Evolutionary conservation across 2,797 vertebrate genomes (phyloP), one percentile per base, ranked within the genome.

Genomic region (Takifugu rubripes): DNA sequence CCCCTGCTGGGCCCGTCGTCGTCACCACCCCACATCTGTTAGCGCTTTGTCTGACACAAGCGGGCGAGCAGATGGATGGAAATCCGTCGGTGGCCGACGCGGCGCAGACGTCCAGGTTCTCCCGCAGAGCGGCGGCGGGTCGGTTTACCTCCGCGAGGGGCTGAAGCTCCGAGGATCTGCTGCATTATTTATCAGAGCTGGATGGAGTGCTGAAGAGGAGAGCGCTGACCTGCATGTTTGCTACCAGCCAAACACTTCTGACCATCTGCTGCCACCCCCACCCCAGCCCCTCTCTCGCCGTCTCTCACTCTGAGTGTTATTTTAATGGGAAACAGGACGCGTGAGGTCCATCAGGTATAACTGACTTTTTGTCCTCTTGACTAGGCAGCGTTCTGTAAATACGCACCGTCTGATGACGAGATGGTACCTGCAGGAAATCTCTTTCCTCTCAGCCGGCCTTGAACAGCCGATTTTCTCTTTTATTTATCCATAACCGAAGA

Each of bases 211-310:
- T 12, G 75, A 77, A 72, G 58, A 84, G 72, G 77, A 77, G 48
- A 75, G 79, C 49, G 51, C 77, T 79, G 86, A 86, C 86, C 84
- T 66, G 81, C 77, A 73, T 85, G 83, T 88, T 86, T 83, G 67
- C 77, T 79, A 85, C 71, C 70, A 83, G 80, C 78, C 86, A 84
- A 89, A 81, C 85, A 81, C 73, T 72, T 68, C 74, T 78, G 85
- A 81, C 89, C 90, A 90, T 91, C 90, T 91, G 90, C 85, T 83
- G 61, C 72, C 74, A 25, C 36, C 29, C 33, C 33, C 33, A 14
- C 12, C 36, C 66, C 58, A 49, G 47, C 29, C 45, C 52, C 29
- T 6, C 26, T 25, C 55, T 63, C 51, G 53, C 40, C 47, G 21
- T 9, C 10, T 7, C 26, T 47, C 43, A 64, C 21, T 31, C 36